Percentiles rank a stretch among this genome's conserved stretches.
Evolutionary conservation across 2,888 invertebrate genomes (phyloP).

Genomic region (Petrolisthes cinctipes): DNA sequence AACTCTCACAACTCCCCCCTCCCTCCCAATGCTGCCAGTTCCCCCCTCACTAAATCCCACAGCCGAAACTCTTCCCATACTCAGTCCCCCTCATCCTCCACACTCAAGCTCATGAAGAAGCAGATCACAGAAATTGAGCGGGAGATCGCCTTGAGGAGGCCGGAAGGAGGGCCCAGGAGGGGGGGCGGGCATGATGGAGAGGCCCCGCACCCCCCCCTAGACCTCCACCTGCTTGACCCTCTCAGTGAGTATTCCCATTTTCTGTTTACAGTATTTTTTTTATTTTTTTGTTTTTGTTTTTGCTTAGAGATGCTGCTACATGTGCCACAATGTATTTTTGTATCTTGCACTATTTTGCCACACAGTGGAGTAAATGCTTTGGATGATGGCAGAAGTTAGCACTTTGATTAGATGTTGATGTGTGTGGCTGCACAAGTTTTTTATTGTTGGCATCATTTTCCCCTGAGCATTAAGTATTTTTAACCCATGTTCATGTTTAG

Average conservation of each 20-base stretch:
- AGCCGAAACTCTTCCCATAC: slow-evolving; percentile 51
- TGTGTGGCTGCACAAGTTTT: background rate
- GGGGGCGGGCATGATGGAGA: slow-evolving; percentile 55
- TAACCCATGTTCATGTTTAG: background rate
- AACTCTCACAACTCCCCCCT: slow-evolving; percentile 59
- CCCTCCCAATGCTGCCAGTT: slow-evolving; percentile 63
- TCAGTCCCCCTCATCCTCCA: slow-evolving; percentile 64
- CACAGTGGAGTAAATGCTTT: slow-evolving; percentile 6
- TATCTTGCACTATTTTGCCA: slow-evolving; percentile 7
- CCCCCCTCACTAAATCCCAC: slow-evolving; percentile 57
- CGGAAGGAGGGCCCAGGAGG: slow-evolving; percentile 56
- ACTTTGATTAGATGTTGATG: background rate
- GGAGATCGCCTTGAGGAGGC: slow-evolving; percentile 65
- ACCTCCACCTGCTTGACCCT: slow-evolving; percentile 64
- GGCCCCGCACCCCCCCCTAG: slow-evolving; percentile 50
- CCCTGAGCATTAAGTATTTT: background rate
- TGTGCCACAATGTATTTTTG: slow-evolving; percentile 23
- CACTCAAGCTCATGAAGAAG: slow-evolving; percentile 65
- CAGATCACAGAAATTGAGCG: slow-evolving; percentile 65
- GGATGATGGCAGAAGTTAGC: background rate
- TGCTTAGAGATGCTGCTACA: slow-evolving; percentile 15
- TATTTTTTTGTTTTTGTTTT: background rate
- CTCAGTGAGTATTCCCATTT: slow-evolving; percentile 59
- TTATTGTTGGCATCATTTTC: background rate
- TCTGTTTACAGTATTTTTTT: background rate